Base-by-base conservation (phyloP, 2,797 vertebrate species). In the Mormyrus hasselquistii region DNA sequence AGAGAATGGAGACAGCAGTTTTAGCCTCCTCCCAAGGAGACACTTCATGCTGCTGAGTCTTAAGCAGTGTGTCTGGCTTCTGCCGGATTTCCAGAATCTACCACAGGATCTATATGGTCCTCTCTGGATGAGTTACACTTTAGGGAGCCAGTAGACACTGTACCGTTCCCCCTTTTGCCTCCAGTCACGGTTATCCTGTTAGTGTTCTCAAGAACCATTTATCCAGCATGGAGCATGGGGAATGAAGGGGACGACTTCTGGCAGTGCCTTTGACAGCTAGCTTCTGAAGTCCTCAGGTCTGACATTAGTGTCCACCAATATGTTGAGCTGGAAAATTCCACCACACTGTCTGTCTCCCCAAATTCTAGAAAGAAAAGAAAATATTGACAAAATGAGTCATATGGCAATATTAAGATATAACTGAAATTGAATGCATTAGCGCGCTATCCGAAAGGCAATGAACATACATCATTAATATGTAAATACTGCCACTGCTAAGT, bases 11-110 rank as follows among this genome's bases (percentile, higher is more conserved):
- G 95, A 95, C 90, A 96, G 95, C 92, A 95, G 95, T 94, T 96
- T 96, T 94, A 94, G 93, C 91, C 93, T 96, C 90, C 88, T 91
- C 88, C 96, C 96, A 94, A 93, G 94, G 95, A 96, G 94, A 92
- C 92, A 93, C 95, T 95, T 97, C 97, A 98, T 98, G 97, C 94
- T 97, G 95, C 94, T 96, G 95, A 96, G 95, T 93, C 94, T 94
- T 93, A 95, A 94, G 94, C 94, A 94, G 92, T 93, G 49, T 38
- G 22, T 62, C 94, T 93, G 94, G 95, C 93, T 94, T 95, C 94
- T 95, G 93, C 92, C 94, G 93, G 94, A 93, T 94, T 93, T 92
- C 92, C 89, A 87, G 52, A 87, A 76, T 55, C 90, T 93, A 92
- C 92, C 91, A 92, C 92, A 92, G 92, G 93, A 94, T 94, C 94